These are phyloP conservation scores for Rhabditophanes sp. DNA, from an alignment of 2,888 invertebrate species.

Conservation along the genomic window DNA sequence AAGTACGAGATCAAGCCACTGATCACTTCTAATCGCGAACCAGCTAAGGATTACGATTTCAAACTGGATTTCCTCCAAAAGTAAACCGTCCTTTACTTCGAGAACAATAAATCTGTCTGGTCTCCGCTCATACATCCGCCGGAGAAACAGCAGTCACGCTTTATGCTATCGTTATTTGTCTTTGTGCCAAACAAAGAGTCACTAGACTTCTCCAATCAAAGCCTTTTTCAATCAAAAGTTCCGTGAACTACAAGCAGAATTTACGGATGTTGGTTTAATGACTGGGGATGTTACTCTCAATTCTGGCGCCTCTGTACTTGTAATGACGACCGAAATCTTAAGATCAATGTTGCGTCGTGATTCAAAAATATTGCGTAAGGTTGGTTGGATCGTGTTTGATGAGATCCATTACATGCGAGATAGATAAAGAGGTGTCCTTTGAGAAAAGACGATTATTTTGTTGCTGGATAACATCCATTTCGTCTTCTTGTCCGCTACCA, in stretches of 20 bases:
- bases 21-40: slow-evolving; percentile 52
- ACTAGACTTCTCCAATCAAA: slow-evolving; percentile 98
- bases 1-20: slow-evolving; percentile 62
- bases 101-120: slow-evolving; percentile 93
- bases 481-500: slow-evolving; percentile 95
- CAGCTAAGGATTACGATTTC: slow-evolving; percentile 82
- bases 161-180: slow-evolving; percentile 86
- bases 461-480: slow-evolving; percentile 92
- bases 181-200: slow-evolving; percentile 83
- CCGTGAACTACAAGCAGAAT: slow-evolving; percentile 71
- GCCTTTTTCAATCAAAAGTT: slow-evolving; percentile 98
- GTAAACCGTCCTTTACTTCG: slow-evolving; percentile 58
- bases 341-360: slow-evolving; percentile 95
- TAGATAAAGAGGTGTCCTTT: slow-evolving; percentile 94
- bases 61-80: slow-evolving; percentile 92
- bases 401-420: slow-evolving; percentile 99
- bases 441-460: slow-evolving; percentile 95
- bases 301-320: slow-evolving; percentile 85
- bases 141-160: slow-evolving; percentile 95
- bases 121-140: slow-evolving; percentile 96
- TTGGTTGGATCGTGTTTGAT: slow-evolving; percentile 98
- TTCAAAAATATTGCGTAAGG: slow-evolving; percentile 94
- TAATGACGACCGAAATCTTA: slow-evolving; percentile 99
- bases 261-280: slow-evolving; percentile 79
- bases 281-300: slow-evolving; percentile 99